Evolutionary conservation across 2,797 vertebrate genomes (phyloP).

Genomic region (Diplodus puntazzo): DNA sequence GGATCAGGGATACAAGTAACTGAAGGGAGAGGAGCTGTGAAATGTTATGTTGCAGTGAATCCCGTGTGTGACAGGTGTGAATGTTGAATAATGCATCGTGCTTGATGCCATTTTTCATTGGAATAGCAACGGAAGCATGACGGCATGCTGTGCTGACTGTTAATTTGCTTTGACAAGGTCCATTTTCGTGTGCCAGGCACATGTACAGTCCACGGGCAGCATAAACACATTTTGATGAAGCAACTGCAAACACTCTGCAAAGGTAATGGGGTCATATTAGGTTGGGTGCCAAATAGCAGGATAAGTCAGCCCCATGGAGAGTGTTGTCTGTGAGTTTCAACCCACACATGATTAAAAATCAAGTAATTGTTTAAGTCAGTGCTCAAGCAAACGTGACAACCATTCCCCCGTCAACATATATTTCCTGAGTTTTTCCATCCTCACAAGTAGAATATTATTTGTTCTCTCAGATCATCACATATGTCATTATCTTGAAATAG

Average conservation of each 20-base stretch:
- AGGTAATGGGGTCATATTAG: not conserved
- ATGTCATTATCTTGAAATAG: too few relatives aligned
- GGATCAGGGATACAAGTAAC: conserved; percentile 43
- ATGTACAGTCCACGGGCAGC: not conserved
- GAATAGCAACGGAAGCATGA: conserved; percentile 31
- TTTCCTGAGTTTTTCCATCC: too few relatives aligned
- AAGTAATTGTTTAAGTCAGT: not conserved
- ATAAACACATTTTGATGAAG: not conserved
- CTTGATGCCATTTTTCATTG: conserved; percentile 49
- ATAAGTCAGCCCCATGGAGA: not conserved
- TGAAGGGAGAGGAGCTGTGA: conserved; percentile 58
- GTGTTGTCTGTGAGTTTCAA: not conserved
- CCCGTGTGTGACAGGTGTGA: conserved; percentile 55
- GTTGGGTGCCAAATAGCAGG: not conserved
- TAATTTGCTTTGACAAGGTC: conserved; percentile 5
- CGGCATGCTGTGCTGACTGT: conserved; percentile 13
- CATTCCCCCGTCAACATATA: too few relatives aligned
- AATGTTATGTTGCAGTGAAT: conserved; percentile 59
- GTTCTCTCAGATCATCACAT: too few relatives aligned
- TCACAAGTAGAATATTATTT: too few relatives aligned
- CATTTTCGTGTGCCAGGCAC: not conserved
- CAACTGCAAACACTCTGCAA: conserved; percentile 12
- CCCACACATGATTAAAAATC: not conserved
- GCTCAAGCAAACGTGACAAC: not conserved
- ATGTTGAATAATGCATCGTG: conserved; percentile 60